Evolutionary conservation across 2,113 vertebrate species (phyloP).

Genomic region (Azemiops feae): DNA sequence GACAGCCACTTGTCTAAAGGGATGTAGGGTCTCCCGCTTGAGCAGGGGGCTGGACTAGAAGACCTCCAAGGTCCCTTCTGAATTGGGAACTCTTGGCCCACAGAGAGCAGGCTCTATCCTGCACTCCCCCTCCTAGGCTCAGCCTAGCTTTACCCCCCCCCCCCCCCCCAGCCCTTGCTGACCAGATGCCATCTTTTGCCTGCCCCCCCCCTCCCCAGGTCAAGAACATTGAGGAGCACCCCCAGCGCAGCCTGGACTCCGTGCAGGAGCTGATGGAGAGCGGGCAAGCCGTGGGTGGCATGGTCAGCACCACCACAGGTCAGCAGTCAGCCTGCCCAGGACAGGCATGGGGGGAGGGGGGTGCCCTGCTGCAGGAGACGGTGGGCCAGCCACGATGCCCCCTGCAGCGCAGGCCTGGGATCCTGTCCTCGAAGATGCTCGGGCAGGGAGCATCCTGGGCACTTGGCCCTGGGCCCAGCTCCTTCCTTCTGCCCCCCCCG

Average conservation of each 20-base stretch:
- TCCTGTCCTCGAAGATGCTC: neutral
- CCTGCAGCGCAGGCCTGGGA: neutral
- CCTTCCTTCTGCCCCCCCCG: neutral
- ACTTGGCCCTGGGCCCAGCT: neutral
- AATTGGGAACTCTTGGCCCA: neutral
- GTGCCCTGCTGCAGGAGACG: neutral
- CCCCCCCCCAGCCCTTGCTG: neutral
- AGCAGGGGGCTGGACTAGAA: neutral
- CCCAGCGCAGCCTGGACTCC: slow-evolving; percentile 88
- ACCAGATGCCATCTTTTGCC: neutral
- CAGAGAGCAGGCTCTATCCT: neutral
- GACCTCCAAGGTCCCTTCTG: neutral
- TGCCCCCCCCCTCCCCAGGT: slow-evolving; percentile 71
- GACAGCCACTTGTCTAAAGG: neutral
- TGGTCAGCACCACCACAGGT: slow-evolving; percentile 99
- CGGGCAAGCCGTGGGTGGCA: slow-evolving; percentile 94
- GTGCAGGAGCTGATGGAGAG: slow-evolving; percentile 98
- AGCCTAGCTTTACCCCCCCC: neutral
- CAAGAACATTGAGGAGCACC: slow-evolving; percentile 96
- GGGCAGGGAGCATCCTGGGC: neutral
- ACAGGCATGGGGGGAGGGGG: too few relatives aligned
- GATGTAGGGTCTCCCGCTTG: too few relatives aligned
- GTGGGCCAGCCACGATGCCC: neutral
- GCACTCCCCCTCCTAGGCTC: neutral
- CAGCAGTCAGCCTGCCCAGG: neutral